phyloP scores from a whole-genome alignment of 1,140 invertebrate genomes.

The Hyphantria cunea region DNA sequence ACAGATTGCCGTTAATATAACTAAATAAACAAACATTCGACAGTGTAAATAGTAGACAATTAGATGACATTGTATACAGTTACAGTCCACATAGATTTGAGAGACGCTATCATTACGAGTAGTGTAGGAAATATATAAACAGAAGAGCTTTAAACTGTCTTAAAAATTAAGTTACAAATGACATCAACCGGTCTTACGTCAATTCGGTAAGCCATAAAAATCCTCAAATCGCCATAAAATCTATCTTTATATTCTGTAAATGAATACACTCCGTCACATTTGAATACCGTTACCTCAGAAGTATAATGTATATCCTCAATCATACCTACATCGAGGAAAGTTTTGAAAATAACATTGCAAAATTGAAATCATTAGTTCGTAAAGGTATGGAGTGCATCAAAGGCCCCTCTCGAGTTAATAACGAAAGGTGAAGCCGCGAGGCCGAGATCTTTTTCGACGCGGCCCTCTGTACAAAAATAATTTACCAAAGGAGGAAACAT shows the following conservation, averaged over 20 bases:
- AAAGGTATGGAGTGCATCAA: slow-evolving; percentile 65
- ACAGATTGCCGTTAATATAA: too few relatives aligned
- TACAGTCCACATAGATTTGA: too few relatives aligned
- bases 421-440: slow-evolving; percentile 59
- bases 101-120: too few relatives aligned
- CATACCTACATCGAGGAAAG: slow-evolving; percentile 37
- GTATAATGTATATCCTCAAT: slow-evolving; percentile 24
- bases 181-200: too few relatives aligned
- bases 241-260: slow-evolving; percentile 9
- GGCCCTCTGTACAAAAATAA: slow-evolving; percentile 68
- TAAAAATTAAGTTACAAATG: too few relatives aligned
- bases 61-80: too few relatives aligned
- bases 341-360: slow-evolving; percentile 61
- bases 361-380: slow-evolving; percentile 73
- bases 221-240: neutral
- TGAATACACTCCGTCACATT: slow-evolving; percentile 5
- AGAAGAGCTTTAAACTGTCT: too few relatives aligned
- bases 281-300: slow-evolving; percentile 17
- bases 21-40: too few relatives aligned
- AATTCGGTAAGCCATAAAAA: too few relatives aligned
- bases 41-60: too few relatives aligned
- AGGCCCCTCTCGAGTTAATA: slow-evolving; percentile 73
- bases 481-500: slow-evolving; percentile 42
- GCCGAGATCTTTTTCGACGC: slow-evolving; percentile 62
- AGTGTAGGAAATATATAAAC: too few relatives aligned